These are phyloP conservation scores for Rhabdophis nuchalis DNA, from an alignment of 2,797 vertebrate species.

Conservation along the genomic window DNA sequence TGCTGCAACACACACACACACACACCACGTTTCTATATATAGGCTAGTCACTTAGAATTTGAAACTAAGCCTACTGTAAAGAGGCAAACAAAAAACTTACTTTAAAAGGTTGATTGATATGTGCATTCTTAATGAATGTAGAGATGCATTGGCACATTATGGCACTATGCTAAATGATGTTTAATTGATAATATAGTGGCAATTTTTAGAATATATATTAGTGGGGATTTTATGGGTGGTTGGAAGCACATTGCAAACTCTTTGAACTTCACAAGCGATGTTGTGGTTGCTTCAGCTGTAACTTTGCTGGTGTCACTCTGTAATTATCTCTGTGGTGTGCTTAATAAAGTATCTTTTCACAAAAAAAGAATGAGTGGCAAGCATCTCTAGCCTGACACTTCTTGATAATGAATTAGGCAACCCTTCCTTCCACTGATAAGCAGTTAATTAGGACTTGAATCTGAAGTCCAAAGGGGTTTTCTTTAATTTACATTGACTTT, in stretches of 20 bases:
- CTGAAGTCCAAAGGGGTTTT: background rate
- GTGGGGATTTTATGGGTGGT: background rate
- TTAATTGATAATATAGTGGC: background rate
- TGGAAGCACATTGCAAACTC: background rate
- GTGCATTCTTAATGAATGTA: background rate
- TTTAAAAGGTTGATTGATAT: background rate
- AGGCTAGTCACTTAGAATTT: background rate
- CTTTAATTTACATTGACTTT: background rate
- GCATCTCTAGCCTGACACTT: background rate
- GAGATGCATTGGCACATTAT: background rate
- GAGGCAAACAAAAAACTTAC: background rate
- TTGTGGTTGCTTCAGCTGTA: background rate
- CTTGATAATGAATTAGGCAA: background rate
- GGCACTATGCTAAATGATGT: background rate
- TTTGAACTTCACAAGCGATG: background rate
- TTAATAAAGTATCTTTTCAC: background rate
- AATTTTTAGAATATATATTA: background rate
- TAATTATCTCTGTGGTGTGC: background rate
- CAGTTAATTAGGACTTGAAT: slow-evolving; percentile 23
- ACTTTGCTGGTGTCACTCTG: background rate
- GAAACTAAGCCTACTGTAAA: background rate
- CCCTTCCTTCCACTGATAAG: background rate
- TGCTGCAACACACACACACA: too few relatives aligned
- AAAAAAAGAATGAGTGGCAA: background rate
- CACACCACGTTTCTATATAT: too few relatives aligned